Evolutionary conservation across 2,888 invertebrate genomes (phyloP), one percentile per base, ranked within the genome.

Genomic region (Opisthograptis luteolata): DNA sequence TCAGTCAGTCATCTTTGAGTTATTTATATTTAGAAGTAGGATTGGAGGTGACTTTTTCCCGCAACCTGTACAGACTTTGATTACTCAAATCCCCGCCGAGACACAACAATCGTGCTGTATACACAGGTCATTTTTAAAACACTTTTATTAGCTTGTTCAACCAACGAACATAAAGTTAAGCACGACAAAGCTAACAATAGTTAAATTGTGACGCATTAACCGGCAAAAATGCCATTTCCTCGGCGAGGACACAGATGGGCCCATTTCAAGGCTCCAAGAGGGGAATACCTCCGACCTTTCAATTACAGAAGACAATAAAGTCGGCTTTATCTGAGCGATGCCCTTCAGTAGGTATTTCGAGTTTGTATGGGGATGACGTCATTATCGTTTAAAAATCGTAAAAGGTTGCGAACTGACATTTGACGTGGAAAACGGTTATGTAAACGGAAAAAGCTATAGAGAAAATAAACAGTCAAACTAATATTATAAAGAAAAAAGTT

Each of bases 251-350:
- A 66, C 83, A 82, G 79, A 80, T 81, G 84, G 70, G 79, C 70
- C 76, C 76, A 75, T 82, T 84, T 82, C 76, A 81, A 76, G 74
- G 77, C 75, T 77, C 66, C 47, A 57, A 64, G 68, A 71, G 76
- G 73, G 76, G 76, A 79, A 75, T 77, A 72, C 74, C 72, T 73
- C 73, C 73, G 77, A 80, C 84, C 85, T 85, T 87, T 87, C 87
- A 87, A 86, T 87, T 88, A 87, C 84, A 71, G 76, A 75, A 84
- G 76, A 85, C 84, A 85, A 84, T 87, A 85, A 84, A 85, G 78
- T 73, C 74, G 73, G 79, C 75, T 81, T 79, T 85, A 80, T 85
- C 79, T 78, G 61, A 73, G 77, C 62, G 65, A 66, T 67, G 67
- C 64, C 65, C 64, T 64, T 58, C 43, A 54, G 50, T 48, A 44